A percentile compares a stretch with the other conserved stretches of the same genome.
Conservation (phyloP, 2,113 vertebrate genomes). For the Cavia aperea region DNA sequence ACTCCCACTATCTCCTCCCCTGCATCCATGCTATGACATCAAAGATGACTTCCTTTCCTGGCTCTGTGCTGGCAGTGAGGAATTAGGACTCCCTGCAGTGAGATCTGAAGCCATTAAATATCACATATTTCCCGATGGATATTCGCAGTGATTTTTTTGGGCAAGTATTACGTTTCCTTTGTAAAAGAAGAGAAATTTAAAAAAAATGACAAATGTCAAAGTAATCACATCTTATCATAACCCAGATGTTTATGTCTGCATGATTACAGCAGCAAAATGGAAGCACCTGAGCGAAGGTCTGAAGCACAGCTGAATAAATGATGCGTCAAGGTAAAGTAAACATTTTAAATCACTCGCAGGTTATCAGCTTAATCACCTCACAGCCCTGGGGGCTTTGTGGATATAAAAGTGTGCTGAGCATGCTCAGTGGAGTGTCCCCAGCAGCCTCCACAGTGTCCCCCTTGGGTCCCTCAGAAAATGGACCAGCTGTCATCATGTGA, state of each 20-base stretch:
- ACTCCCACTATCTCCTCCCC: constrained; percentile 40
- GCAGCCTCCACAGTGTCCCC: fast-evolving
- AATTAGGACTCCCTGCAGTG: background rate
- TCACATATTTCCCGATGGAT: background rate
- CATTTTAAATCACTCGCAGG: background rate
- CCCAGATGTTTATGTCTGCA: background rate
- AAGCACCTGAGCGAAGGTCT: background rate
- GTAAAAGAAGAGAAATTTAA: background rate
- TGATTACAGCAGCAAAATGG: background rate
- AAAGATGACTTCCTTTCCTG: constrained; percentile 54
- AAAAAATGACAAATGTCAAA: background rate
- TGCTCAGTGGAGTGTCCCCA: background rate
- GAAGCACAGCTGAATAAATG: background rate
- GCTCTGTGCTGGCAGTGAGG: background rate
- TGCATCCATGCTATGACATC: constrained; percentile 48
- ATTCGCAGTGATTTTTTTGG: background rate
- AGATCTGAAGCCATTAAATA: background rate
- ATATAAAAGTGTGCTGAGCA: fast-evolving
- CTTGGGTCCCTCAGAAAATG: background rate
- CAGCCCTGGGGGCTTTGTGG: background rate
- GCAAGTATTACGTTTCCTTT: background rate
- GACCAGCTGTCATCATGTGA: fast-evolving
- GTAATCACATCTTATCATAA: background rate
- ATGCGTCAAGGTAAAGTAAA: background rate
- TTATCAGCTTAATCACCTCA: background rate